phyloP scores from a whole-genome alignment of 2,797 vertebrate species.

The Bradypodion pumilum region DNA sequence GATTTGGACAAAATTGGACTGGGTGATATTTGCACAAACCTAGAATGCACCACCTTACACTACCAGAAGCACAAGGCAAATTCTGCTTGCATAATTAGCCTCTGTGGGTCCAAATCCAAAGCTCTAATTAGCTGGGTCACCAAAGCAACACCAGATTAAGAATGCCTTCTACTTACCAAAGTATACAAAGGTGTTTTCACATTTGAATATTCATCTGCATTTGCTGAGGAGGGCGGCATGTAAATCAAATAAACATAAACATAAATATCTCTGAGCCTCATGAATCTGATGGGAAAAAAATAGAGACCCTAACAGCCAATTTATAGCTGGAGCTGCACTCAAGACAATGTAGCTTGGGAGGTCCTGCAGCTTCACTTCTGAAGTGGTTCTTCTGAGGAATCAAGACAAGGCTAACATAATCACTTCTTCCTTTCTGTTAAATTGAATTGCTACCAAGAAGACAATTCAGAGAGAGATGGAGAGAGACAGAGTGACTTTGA shows the following conservation, averaged over 20 bases:
- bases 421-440: background rate
- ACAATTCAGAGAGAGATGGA: background rate
- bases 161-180: background rate
- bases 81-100: too few species aligned
- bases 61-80: background rate
- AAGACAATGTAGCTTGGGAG: background rate
- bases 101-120: background rate
- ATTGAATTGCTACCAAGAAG: slow-evolving; percentile 7
- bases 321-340: background rate
- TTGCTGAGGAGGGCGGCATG: too few species aligned
- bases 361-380: background rate
- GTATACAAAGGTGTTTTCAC: background rate
- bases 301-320: background rate
- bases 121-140: background rate
- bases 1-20: too few species aligned
- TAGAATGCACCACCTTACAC: background rate
- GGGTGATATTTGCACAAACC: background rate
- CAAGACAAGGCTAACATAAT: slow-evolving; percentile 10
- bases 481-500: background rate
- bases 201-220: fast-evolving
- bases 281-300: slow-evolving; percentile 9
- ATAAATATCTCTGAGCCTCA: background rate
- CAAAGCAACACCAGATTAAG: background rate
- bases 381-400: background rate
- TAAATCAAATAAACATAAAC: too few species aligned